A percentile compares a stretch with the other conserved stretches of the same genome.
Evolutionary conservation across 2,113 vertebrate species (phyloP).

Genomic region (Gnathonemus longibarbis): DNA sequence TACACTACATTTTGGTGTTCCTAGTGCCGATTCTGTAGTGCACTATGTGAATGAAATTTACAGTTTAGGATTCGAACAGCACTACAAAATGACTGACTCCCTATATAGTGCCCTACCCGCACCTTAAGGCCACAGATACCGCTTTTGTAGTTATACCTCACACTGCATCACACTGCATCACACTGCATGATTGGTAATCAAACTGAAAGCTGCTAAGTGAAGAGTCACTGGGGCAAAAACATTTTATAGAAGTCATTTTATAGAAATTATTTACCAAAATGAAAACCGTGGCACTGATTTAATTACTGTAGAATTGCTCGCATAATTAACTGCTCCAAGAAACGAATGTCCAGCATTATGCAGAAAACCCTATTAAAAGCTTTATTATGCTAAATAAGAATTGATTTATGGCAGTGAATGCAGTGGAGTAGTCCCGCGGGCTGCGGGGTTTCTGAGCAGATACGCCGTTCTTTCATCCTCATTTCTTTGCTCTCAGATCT

Average conservation of each 20-base stretch:
- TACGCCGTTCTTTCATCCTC: not conserved
- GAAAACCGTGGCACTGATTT: not conserved
- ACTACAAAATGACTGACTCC: not conserved
- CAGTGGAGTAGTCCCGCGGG: not conserved
- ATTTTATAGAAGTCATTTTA: slow-evolving; percentile 9
- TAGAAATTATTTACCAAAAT: not conserved
- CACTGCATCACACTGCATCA: not conserved
- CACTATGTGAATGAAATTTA: not conserved
- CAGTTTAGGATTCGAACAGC: not conserved
- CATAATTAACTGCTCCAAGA: not conserved
- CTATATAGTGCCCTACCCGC: not conserved
- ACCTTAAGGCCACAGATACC: not conserved
- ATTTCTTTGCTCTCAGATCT: not conserved
- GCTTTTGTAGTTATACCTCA: not conserved
- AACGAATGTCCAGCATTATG: not conserved
- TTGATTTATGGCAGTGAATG: not conserved
- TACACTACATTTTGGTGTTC: not conserved
- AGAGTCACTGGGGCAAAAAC: not conserved
- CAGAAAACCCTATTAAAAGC: not conserved
- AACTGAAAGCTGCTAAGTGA: not conserved
- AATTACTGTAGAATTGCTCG: not conserved
- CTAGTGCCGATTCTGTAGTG: not conserved
- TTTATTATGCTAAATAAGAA: not conserved
- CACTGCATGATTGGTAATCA: not conserved
- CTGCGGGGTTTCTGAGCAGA: too few relatives aligned